Percentiles rank a stretch among this genome's conserved stretches.
Evolutionary conservation across 1,140 invertebrate genomes (phyloP).

Genomic region (Potamilus streckersoni): DNA sequence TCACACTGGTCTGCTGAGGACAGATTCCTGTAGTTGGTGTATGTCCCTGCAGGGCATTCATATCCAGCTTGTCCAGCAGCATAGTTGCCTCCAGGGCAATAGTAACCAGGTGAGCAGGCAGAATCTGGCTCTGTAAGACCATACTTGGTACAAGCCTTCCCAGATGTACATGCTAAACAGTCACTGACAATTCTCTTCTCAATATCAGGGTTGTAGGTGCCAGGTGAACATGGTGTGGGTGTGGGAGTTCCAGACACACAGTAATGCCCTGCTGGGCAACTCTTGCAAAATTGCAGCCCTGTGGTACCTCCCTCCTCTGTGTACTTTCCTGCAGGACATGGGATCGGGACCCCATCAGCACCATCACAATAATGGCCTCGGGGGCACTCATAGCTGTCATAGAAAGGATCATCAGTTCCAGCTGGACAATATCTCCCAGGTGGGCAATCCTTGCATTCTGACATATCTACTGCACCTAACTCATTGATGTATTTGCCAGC

Average conservation of each 20-base stretch:
- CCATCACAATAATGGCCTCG: slow-evolving; percentile 53
- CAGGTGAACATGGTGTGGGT: slow-evolving; percentile 53
- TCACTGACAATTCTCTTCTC: slow-evolving; percentile 27
- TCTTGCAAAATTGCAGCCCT: slow-evolving; percentile 51
- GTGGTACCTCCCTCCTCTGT: slow-evolving; percentile 60
- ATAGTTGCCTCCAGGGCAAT: slow-evolving; percentile 59
- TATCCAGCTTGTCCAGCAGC: slow-evolving; percentile 52
- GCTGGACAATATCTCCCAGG: slow-evolving; percentile 52
- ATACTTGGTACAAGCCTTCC: slow-evolving; percentile 54
- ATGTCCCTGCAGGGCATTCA: slow-evolving; percentile 63
- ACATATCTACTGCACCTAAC: slow-evolving; percentile 35
- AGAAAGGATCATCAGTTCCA: slow-evolving; percentile 53
- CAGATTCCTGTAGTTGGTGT: slow-evolving; percentile 59
- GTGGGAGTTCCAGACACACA: slow-evolving; percentile 51
- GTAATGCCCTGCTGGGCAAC: slow-evolving; percentile 58
- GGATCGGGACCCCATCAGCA: slow-evolving; percentile 33
- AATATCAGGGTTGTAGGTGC: slow-evolving; percentile 51
- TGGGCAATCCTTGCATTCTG: slow-evolving; percentile 55
- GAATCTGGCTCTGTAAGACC: slow-evolving; percentile 56
- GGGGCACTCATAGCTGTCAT: slow-evolving; percentile 54
- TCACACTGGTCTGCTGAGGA: slow-evolving; percentile 58
- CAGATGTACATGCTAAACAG: slow-evolving; percentile 55
- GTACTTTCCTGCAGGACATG: slow-evolving; percentile 58
- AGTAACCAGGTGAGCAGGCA: slow-evolving; percentile 61
- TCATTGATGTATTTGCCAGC: slow-evolving; percentile 52